These are phyloP conservation scores for Holothuria glaberrima DNA, from an alignment of 35 echinoderm and acorn worm genomes.

Conservation along the genomic window DNA sequence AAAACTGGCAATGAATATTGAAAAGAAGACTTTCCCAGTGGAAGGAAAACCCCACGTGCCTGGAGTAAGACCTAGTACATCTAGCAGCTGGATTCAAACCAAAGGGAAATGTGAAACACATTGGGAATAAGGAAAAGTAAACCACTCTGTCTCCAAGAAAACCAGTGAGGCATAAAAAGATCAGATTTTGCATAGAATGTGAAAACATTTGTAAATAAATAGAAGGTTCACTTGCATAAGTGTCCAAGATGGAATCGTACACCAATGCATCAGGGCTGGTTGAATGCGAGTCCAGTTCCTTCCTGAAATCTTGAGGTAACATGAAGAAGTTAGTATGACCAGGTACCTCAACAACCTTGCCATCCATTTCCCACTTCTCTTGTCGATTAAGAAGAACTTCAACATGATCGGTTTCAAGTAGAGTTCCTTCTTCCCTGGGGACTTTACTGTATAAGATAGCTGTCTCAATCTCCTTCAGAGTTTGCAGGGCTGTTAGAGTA, in stretches of 20 bases:
- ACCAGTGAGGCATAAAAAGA: background rate
- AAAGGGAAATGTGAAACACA: too few relatives aligned
- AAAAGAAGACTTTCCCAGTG: too few relatives aligned
- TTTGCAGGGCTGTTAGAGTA: slow-evolving; percentile 63
- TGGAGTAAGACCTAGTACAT: too few relatives aligned
- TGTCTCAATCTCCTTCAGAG: slow-evolving; percentile 63
- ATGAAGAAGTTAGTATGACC: slow-evolving; percentile 44
- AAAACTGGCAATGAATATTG: too few relatives aligned
- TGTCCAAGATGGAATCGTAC: slow-evolving; percentile 75
- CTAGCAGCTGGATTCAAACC: too few relatives aligned
- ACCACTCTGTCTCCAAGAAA: background rate
- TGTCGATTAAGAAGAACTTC: slow-evolving; percentile 70
- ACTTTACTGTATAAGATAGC: slow-evolving; percentile 86
- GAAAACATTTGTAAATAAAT: background rate
- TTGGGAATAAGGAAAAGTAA: too few relatives aligned
- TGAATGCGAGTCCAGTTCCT: background rate
- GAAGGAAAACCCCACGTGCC: too few relatives aligned
- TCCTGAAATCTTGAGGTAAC: slow-evolving; percentile 59
- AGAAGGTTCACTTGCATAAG: slow-evolving; percentile 40
- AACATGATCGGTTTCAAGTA: slow-evolving; percentile 62
- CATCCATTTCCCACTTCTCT: slow-evolving; percentile 75
- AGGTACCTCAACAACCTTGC: slow-evolving; percentile 45
- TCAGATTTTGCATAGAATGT: background rate
- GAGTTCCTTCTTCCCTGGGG: slow-evolving; percentile 64
- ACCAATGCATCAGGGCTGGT: background rate